Conservation (phyloP, 2,113 vertebrate genomes). For the Myotis davidii region DNA sequence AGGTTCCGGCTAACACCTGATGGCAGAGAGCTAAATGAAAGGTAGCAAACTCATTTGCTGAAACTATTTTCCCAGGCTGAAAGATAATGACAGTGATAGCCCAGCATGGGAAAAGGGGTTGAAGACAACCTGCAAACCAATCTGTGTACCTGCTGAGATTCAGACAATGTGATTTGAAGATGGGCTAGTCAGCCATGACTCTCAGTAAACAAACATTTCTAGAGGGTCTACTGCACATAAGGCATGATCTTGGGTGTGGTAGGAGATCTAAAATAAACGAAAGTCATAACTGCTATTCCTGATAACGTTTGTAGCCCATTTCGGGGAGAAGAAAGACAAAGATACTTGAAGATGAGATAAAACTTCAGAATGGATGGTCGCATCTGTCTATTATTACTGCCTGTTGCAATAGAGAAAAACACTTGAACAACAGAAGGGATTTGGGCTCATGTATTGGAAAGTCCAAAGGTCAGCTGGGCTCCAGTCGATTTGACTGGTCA, state of each 20-base stretch:
- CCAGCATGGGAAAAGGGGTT: background rate
- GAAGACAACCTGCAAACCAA: slow-evolving; percentile 38
- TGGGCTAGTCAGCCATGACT: background rate
- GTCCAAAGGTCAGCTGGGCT: background rate
- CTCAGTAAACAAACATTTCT: slow-evolving; percentile 35
- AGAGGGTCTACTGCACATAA: background rate
- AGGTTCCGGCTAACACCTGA: background rate
- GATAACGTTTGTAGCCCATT: background rate
- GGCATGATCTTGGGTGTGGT: background rate
- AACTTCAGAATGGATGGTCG: background rate
- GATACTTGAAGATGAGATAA: background rate
- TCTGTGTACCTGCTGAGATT: slow-evolving; percentile 38
- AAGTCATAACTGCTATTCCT: background rate
- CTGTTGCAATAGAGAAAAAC: background rate
- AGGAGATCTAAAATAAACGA: background rate
- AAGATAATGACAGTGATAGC: slow-evolving; percentile 56
- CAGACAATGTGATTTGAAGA: background rate
- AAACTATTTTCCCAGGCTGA: slow-evolving; percentile 42
- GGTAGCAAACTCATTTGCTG: slow-evolving; percentile 59
- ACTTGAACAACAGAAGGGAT: background rate
- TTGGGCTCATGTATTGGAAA: background rate
- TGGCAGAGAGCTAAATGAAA: slow-evolving; percentile 42
- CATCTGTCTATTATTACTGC: background rate
- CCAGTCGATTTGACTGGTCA: background rate
- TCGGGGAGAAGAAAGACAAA: background rate